A percentile compares a stretch with the other conserved stretches of the same genome.
phyloP scores from a whole-genome alignment of 2,888 invertebrate species.

The Dastarcus helophoroides region DNA sequence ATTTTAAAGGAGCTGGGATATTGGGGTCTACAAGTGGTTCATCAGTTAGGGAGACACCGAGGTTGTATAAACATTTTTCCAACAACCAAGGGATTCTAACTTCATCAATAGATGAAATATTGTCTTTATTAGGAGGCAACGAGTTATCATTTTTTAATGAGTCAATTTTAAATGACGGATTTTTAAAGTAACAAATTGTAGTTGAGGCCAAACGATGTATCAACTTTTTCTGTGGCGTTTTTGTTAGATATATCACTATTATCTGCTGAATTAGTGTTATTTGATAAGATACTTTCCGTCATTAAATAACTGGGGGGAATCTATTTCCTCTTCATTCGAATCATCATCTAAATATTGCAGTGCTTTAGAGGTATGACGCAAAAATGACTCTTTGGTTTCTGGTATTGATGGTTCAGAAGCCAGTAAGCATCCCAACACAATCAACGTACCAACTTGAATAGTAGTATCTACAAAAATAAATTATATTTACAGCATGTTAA shows the following conservation, averaged over 20 bases:
- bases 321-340: too few species aligned
- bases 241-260: too few species aligned
- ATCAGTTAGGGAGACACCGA: slow-evolving; percentile 26
- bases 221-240: too few species aligned
- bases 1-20: slow-evolving; percentile 54
- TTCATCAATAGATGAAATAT: slow-evolving; percentile 3
- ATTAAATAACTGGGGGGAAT: too few species aligned
- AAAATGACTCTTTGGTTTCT: slow-evolving; percentile 46
- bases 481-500: background rate
- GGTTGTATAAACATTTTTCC: slow-evolving; percentile 48
- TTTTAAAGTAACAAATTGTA: too few species aligned
- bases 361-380: too few species aligned
- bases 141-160: too few species aligned
- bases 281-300: slow-evolving; percentile 42
- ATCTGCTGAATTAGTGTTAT: too few species aligned
- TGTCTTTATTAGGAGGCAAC: slow-evolving; percentile 9
- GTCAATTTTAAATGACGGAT: too few species aligned
- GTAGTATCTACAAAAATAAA: slow-evolving; percentile 58
- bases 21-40: slow-evolving; percentile 2
- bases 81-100: slow-evolving; percentile 45
- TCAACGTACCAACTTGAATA: slow-evolving; percentile 59
- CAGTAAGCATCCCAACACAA: slow-evolving; percentile 60
- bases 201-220: too few species aligned
- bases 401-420: slow-evolving; percentile 51
- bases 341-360: too few species aligned